Evolutionary conservation across 2,888 invertebrate genomes (phyloP), one percentile per base, ranked within the genome.

Genomic region (Thecophora atra): DNA sequence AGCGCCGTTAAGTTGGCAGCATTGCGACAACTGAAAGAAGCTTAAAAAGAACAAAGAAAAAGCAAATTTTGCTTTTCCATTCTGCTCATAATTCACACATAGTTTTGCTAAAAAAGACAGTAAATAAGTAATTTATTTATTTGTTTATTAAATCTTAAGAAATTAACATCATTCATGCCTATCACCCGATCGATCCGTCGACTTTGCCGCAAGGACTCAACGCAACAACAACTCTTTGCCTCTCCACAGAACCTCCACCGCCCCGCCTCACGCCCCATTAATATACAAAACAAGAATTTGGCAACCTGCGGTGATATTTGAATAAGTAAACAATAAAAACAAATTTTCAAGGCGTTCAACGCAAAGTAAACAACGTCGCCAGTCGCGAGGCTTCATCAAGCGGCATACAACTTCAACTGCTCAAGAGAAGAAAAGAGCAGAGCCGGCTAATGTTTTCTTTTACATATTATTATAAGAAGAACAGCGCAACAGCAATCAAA

Each of bases 291-390:
- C 11, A 5, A n/a, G 30, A n/a, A 17, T 30, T 60, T n/a, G 60
- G 30, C 60, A 26, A 60, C 60, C 60, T 60, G 60, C 13, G 17
- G 60, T 17, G 60, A 30, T 7, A 13, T 5, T 47, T 47, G 15
- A 8, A 30, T 30, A n/a, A 17, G n/a, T 26, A 2, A 60, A 60
- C 60, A 60, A 30, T 17, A 30, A 28, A 60, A 3, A 5, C 60
- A 47, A 60, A 60, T 60, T 60, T 60, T 60, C 30, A 60, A 60
- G n/a, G 60, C 30, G 60, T 60, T 60, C 47, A n/a, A n/a, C n/a
- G 17, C 30, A 60, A 56, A 28, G 30, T 60, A 60, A 60, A 30
- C 30, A 60, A 60, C 47, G 47, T 11, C 44, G 44, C 13, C n/a
- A 17, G 60, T 26, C 60, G 60, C 28, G 30, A 60, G 26, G 60